Base-by-base conservation (phyloP, 1,140 invertebrate genomes). In the Scaptomyza hsui region DNA sequence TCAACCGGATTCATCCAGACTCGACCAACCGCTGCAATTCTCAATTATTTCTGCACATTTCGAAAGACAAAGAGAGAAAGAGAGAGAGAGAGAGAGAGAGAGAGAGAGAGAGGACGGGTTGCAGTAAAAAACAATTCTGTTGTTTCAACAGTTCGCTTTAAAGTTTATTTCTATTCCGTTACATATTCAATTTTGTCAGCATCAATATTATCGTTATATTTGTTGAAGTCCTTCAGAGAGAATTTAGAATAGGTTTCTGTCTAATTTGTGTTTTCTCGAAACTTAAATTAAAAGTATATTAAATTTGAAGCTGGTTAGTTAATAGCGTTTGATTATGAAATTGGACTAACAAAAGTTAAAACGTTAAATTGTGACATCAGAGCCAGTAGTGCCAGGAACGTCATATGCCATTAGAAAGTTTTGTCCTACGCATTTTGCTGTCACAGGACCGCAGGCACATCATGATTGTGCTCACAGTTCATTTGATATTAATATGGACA, bases 401-500 rank as follows among this genome's bases (percentile, higher is more conserved):
- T 73, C 59, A 78, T 35, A 60, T 52, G 44, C 63, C 60, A 74
- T 57, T 60, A 64, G 47, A 62, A 69, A 77, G 56, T 74, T 70
- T 57, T 52, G 64, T 42, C 19, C 18, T 42, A 53, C 21, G 49
- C 69, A 75, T 67, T 51, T 24, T 56, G 56, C 26, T 48, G 49
- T 39, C 41, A 13, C 16, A 39, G 57, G 51, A 41, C 56, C 63
- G 45, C 44, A 35, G 61, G 37, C 62, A 53, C 74, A 80, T 67
- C 64, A 76, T 77, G 70, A 77, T 86, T 76, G 73, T 67, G 60
- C 72, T 86, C 49, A 80, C 81, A 85, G 81, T 85, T 85, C 81
- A 85, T 85, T 85, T 85, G 76, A 80, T 85, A 85, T 85, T 85
- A 85, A 85, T 85, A 85, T 80, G 71, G 77, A 77, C 71, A 72